These are phyloP conservation scores for Crossaster papposus DNA, from an alignment of 53 echinoderm and acorn worm genomes.

Conservation along the genomic window DNA sequence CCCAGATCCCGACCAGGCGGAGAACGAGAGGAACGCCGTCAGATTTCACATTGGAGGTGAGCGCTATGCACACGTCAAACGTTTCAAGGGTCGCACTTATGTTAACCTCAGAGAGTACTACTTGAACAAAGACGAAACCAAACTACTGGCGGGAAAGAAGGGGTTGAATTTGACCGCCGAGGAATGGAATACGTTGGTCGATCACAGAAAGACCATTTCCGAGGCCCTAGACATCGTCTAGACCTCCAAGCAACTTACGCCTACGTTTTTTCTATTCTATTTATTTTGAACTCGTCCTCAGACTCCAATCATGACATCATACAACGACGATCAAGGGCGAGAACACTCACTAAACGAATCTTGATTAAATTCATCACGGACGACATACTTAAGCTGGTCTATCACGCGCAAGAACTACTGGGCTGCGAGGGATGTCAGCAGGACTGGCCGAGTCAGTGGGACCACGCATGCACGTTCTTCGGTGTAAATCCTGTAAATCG, in stretches of 20 bases:
- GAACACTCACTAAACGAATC: neutral
- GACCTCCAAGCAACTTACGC: neutral
- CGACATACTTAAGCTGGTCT: neutral
- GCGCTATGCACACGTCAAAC: slow-evolving; percentile 14
- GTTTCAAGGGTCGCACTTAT: slow-evolving; percentile 6
- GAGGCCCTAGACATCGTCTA: neutral
- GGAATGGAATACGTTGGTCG: neutral
- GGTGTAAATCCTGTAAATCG: no score
- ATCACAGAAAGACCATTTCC: neutral
- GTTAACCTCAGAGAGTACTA: slow-evolving; percentile 28
- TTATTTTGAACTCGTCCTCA: neutral
- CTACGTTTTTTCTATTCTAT: neutral
- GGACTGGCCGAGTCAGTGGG: slow-evolving; percentile 26
- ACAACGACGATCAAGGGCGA: neutral
- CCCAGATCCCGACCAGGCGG: slow-evolving; percentile 15
- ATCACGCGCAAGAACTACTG: neutral
- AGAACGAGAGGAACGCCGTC: slow-evolving; percentile 28
- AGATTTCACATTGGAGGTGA: slow-evolving; percentile 13
- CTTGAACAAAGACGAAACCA: slow-evolving; percentile 13
- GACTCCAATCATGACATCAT: neutral
- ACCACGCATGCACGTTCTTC: slow-evolving; percentile 31
- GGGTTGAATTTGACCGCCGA: slow-evolving; percentile 37
- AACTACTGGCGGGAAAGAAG: slow-evolving; percentile 38
- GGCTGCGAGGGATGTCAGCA: slow-evolving; percentile 39
- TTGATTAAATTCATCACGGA: slow-evolving; percentile 8